Evolutionary conservation across 2,888 invertebrate genomes (phyloP), one percentile per base, ranked within the genome.

Genomic region (Rhingia rostrata): DNA sequence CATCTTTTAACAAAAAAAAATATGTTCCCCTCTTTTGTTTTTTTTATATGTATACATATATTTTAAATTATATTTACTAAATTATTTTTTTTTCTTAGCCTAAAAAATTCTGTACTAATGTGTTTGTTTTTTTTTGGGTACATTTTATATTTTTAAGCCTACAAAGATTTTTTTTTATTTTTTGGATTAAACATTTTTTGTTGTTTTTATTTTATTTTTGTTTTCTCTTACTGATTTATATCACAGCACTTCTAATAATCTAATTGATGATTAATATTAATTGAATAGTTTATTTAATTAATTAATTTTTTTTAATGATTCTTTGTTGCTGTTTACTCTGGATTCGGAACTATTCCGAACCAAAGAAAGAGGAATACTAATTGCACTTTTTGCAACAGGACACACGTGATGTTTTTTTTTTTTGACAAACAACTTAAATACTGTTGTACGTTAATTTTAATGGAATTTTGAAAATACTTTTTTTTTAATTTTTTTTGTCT

Each of bases 221-320:
- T 49, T 53, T 60, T 69, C 64, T 81, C 86, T 87, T 86, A 87
- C 80, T 86, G 86, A 86, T 82, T 86, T 86, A 85, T 87, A 87
- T 87, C 87, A 87, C 87, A 87, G 87, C 87, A 82, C 80, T 86
- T 85, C 86, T 87, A 87, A 86, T 86, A 80, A 82, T 83, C 83
- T 86, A 82, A 77, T 81, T 86, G 63, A 75, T 81, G 60, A 77
- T 56, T 74, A 70, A 73, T 53, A 70, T 70, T 80, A 80, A 67
- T 80, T 80, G 83, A 72, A 78, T 67, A 78, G 79, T 64, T 81
- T 72, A 56, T 12, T 67, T 74, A 72, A 39, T 39, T 61, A 30
- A 5, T 32, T 22, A 9, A 30, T 32, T 45, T 14, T 47, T 22
- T 37, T 73, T 39, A 58, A 58, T 58, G 35, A 49, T 73, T 74